A percentile compares a stretch with the other conserved stretches of the same genome.
These are phyloP conservation scores for Gymnoscopelus microlampas DNA, from an alignment of 2,797 vertebrate genomes.

Conservation along the genomic window DNA sequence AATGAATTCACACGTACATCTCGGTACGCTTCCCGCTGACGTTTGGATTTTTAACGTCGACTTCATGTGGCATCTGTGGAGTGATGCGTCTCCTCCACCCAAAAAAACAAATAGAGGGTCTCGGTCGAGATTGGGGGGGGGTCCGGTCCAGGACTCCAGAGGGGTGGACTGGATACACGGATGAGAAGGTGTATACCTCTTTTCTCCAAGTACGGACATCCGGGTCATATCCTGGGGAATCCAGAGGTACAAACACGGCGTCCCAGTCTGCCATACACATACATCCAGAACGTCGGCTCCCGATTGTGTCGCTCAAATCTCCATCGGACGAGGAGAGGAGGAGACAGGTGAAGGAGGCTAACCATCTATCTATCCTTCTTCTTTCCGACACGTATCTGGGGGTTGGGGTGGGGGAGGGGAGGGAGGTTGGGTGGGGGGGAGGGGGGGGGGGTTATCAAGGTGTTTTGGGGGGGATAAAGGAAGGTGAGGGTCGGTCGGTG, in stretches of 20 bases:
- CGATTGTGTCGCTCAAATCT: neutral
- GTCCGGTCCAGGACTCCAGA: too few species aligned
- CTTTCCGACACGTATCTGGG: conserved; percentile 46
- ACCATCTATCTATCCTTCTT: conserved; percentile 40
- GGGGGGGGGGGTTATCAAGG: neutral
- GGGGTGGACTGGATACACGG: too few species aligned
- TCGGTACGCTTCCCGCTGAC: too few species aligned
- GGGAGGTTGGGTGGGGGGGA: too few species aligned
- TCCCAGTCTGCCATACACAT: neutral
- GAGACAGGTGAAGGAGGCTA: conserved; percentile 13
- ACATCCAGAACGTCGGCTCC: neutral
- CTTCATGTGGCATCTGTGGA: too few species aligned
- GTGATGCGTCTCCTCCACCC: neutral
- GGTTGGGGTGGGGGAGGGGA: conserved; percentile 18
- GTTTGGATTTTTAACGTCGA: too few species aligned
- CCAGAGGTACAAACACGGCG: neutral
- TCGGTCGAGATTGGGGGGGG: too few species aligned
- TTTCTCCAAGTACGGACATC: too few species aligned
- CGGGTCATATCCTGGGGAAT: neutral
- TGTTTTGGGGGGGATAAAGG: conserved; percentile 36
- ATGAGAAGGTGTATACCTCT: too few species aligned
- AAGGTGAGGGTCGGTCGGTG: conserved; percentile 44
- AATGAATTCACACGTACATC: too few species aligned
- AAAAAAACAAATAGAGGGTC: neutral
- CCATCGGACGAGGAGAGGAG: conserved; percentile 28